These are phyloP conservation scores for Diploptera punctata DNA, from an alignment of 2,888 invertebrate species.

Conservation along the genomic window DNA sequence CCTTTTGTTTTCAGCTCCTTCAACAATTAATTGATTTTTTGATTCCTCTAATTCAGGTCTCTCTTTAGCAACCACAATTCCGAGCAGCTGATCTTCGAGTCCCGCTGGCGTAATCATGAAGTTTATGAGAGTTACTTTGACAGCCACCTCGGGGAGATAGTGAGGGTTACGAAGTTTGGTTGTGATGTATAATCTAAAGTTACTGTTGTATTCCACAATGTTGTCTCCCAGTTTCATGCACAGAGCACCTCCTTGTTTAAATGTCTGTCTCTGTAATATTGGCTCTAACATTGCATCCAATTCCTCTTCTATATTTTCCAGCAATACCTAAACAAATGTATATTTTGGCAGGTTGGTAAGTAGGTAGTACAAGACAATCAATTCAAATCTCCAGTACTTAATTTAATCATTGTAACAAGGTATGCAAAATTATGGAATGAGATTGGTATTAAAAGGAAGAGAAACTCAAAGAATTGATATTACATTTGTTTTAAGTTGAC, in stretches of 20 bases:
- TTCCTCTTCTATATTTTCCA: slow-evolving; percentile 93
- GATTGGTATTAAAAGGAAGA: too few relatives aligned
- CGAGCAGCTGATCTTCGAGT: slow-evolving; percentile 86
- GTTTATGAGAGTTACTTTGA: slow-evolving; percentile 88
- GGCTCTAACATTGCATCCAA: slow-evolving; percentile 92
- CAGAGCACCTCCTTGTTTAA: slow-evolving; percentile 85
- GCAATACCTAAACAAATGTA: slow-evolving; percentile 72
- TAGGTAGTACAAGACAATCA: too few relatives aligned
- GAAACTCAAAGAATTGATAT: too few relatives aligned
- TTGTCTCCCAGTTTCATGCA: slow-evolving; percentile 92
- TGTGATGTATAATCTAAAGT: slow-evolving; percentile 92
- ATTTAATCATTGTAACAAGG: background rate
- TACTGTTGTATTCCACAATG: slow-evolving; percentile 85
- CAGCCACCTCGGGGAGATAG: slow-evolving; percentile 92
- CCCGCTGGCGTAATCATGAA: slow-evolving; percentile 93
- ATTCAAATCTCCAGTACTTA: background rate
- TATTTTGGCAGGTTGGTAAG: too few relatives aligned
- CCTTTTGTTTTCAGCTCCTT: slow-evolving; percentile 83
- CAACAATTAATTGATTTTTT: slow-evolving; percentile 85
- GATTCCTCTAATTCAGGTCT: slow-evolving; percentile 91
- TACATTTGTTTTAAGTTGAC: too few relatives aligned
- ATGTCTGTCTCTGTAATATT: slow-evolving; percentile 86
- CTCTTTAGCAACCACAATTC: slow-evolving; percentile 91
- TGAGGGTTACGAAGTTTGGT: slow-evolving; percentile 94
- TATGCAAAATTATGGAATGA: too few relatives aligned